Base-by-base conservation (phyloP, 2,888 invertebrate species). In the Ypsolopha scabrella region DNA sequence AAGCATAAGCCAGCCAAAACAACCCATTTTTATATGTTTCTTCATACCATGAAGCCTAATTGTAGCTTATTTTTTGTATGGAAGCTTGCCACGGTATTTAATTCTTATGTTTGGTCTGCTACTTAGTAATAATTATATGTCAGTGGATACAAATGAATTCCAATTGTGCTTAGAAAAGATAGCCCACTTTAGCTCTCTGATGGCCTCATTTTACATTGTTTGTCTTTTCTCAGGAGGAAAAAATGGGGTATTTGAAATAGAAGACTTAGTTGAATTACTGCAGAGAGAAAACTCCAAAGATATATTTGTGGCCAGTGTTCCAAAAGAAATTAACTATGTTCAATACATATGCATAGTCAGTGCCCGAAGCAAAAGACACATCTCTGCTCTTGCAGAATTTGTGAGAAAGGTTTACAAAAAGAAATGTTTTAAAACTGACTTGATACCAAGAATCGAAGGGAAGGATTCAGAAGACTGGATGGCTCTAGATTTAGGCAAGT, bases 201-300 rank as follows among this genome's bases (percentile, higher is more conserved):
- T n/a, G n/a, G n/a, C n/a, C n/a, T n/a, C n/a, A n/a, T n/a, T n/a
- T n/a, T n/a, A n/a, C 4, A 24, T 24, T 24, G 24, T 24, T n/a
- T 24, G 9, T 44, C 41, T 4, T 24, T 53, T 55, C 87, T 47
- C 67, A 97, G 97, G 94, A 69, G 98, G 97, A 10, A 64, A 87
- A 54, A 88, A 74, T 58, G 97, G 97, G 36, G 97, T 97, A 0
- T 97, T 92, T 80, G 97, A 98, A 62, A 88, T 97, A 45, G 93
- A 95, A 68, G 95, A 97, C 58, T 75, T 98, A 48, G 91, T 97
- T 0, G 88, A 91, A 13, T 77, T 96, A 33, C 76, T 98, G 35
- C 87, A 88, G 58, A 88, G 90, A 64, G 95, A 97, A 72, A 95
- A 93, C 68, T 93, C 91, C 0, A 86, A 87, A 65, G 90, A 97